Conservation (phyloP, 2,888 invertebrate genomes). For the Cheiracanthium punctorium region DNA sequence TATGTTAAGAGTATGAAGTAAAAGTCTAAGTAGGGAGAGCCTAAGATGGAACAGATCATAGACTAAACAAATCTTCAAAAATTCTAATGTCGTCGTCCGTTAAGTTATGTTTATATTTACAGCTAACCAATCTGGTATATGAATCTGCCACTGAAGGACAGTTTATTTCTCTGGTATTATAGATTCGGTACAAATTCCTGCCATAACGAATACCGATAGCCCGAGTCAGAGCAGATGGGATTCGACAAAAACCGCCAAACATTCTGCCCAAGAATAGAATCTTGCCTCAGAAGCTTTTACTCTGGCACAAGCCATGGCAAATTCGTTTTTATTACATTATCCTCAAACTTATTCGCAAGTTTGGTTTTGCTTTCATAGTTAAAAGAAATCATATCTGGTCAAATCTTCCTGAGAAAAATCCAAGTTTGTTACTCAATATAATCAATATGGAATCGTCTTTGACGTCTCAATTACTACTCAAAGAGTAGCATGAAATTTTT, state of each 20-base stretch:
- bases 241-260: neutral
- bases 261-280: neutral
- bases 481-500: neutral
- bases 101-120: slow-evolving; percentile 62
- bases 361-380: slow-evolving; percentile 29
- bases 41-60: slow-evolving; percentile 57
- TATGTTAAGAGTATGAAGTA: slow-evolving; percentile 56
- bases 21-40: slow-evolving; percentile 63
- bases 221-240: neutral
- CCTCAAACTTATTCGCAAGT: slow-evolving; percentile 6
- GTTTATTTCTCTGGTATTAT: neutral
- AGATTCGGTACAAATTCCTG: neutral
- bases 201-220: neutral
- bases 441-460: no score
- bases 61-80: slow-evolving; percentile 57
- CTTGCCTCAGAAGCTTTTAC: neutral
- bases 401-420: neutral
- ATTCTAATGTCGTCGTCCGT: slow-evolving; percentile 53
- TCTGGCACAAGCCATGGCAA: neutral
- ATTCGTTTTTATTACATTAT: neutral
- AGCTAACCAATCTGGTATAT: slow-evolving; percentile 47
- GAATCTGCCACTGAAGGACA: neutral
- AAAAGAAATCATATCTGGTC: slow-evolving; percentile 31
- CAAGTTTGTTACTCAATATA: neutral
- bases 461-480: neutral